These are phyloP conservation scores for Oreochromis spilurus DNA, from an alignment of 2,113 vertebrate genomes.

Conservation along the genomic window DNA sequence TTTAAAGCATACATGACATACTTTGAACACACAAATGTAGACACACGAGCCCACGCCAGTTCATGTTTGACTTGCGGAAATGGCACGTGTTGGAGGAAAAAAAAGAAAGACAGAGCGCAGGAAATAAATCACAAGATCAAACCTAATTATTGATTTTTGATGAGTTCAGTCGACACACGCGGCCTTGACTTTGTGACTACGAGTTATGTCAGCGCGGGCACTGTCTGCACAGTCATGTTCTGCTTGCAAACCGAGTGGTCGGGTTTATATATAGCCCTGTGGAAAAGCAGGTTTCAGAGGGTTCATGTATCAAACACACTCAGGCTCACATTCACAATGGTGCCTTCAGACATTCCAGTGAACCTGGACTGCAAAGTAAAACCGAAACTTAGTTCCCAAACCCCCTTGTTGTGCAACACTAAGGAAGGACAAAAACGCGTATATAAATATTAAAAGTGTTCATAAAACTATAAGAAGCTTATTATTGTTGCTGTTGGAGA, in stretches of 20 bases:
- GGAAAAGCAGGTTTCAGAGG: slow-evolving; percentile 22
- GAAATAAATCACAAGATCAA: slow-evolving; percentile 23
- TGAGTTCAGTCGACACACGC: background rate
- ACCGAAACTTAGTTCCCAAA: background rate
- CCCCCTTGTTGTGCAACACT: background rate
- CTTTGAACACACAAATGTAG: slow-evolving; percentile 5
- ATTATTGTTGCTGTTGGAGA: background rate
- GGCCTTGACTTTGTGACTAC: slow-evolving; percentile 18
- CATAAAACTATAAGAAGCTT: background rate
- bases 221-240: background rate
- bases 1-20: slow-evolving; percentile 34
- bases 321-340: background rate
- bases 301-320: slow-evolving; percentile 43
- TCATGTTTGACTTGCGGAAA: background rate
- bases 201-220: background rate
- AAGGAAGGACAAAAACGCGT: background rate
- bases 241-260: slow-evolving; percentile 2
- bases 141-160: background rate
- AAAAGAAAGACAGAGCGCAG: background rate
- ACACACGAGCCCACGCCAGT: background rate
- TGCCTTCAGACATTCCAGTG: background rate
- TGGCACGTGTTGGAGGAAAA: background rate
- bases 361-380: background rate
- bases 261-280: slow-evolving; percentile 42
- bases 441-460: background rate